A percentile compares a stretch with the other conserved stretches of the same genome.
phyloP scores from a whole-genome alignment of 2,797 vertebrate species.

The Sphenodon punctatus region DNA sequence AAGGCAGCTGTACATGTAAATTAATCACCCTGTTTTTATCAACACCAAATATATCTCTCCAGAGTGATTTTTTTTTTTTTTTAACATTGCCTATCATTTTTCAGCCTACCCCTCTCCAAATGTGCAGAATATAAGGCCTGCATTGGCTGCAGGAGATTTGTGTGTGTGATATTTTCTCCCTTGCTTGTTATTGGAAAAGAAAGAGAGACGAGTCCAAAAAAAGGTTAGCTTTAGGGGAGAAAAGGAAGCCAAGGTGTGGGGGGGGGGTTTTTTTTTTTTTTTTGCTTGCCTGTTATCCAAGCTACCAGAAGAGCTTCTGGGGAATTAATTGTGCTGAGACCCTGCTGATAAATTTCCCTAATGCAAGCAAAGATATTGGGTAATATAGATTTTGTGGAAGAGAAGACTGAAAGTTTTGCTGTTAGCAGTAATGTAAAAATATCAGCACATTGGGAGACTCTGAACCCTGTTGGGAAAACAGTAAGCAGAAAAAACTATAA shows the following conservation, averaged over 20 bases:
- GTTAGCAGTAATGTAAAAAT: neutral
- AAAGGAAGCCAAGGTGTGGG: neutral
- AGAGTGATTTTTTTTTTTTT: neutral
- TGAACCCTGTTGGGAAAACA: neutral
- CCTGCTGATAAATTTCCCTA: neutral
- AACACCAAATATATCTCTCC: neutral
- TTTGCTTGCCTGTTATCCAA: neutral
- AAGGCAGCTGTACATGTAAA: constrained; percentile 45
- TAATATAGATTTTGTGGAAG: neutral
- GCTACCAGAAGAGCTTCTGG: neutral
- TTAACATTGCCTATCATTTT: neutral
- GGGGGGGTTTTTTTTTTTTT: neutral
- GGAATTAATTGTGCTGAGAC: neutral
- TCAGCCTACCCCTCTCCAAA: neutral
- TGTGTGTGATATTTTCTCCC: neutral
- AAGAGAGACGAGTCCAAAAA: neutral
- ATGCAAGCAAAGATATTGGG: neutral
- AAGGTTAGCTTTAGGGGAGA: neutral
- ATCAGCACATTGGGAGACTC: neutral
- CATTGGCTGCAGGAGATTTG: neutral
- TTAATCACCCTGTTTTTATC: constrained; percentile 37
- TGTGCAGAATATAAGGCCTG: neutral
- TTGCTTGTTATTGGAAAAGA: neutral
- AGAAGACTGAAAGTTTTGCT: neutral
- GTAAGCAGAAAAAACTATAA: neutral